These are phyloP conservation scores for Budorcas taxicolor DNA, from an alignment of 2,113 vertebrate species.

Conservation along the genomic window DNA sequence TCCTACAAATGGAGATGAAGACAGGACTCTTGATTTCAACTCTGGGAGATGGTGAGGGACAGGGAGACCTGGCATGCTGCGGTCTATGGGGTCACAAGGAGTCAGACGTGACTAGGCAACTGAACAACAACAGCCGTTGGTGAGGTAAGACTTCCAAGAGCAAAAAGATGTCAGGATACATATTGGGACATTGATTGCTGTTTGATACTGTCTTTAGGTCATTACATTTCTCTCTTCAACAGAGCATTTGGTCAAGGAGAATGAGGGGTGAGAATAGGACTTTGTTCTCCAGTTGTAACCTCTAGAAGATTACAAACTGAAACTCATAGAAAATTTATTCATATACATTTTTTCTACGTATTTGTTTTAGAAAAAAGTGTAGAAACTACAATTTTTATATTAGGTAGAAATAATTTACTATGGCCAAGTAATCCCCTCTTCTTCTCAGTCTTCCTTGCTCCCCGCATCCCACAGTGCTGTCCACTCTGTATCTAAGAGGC, in stretches of 20 bases:
- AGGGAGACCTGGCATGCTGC: background rate
- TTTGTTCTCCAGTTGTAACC: background rate
- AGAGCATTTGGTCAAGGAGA: background rate
- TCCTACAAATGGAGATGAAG: background rate
- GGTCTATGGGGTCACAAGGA: background rate
- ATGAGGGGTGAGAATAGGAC: background rate
- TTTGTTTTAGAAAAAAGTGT: background rate
- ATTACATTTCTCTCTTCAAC: background rate
- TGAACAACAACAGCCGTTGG: background rate
- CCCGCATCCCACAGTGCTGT: fast-evolving
- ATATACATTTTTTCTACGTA: background rate
- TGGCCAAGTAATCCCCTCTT: too few relatives aligned
- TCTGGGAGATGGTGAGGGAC: background rate
- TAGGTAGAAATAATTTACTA: background rate
- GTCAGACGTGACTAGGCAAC: background rate
- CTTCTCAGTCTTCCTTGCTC: fast-evolving
- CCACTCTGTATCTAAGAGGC: background rate
- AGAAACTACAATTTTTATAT: background rate
- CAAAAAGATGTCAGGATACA: background rate
- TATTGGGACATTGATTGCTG: background rate
- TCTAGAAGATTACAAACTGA: background rate
- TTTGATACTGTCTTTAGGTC: background rate
- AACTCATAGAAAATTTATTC: background rate
- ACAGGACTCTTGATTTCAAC: background rate
- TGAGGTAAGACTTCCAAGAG: background rate